Evolutionary conservation across 1,140 invertebrate species (phyloP), one percentile per base, ranked within the genome.

Genomic region (Archegozetes longisetosus): DNA sequence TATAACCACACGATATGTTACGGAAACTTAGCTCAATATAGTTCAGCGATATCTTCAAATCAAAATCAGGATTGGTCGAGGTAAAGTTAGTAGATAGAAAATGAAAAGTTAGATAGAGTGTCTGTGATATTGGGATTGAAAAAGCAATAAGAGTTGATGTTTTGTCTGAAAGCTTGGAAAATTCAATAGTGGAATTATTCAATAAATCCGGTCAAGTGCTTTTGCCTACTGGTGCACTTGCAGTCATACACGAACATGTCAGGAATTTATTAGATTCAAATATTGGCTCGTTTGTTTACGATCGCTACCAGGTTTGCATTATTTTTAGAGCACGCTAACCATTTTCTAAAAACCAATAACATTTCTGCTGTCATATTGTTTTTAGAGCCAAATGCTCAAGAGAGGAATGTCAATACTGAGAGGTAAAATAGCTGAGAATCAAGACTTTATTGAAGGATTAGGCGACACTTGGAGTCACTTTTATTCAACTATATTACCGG

Each of bases 261-360:
- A 20, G 46, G 32, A 57, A 64, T 32, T 20, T 64, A 23, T 48
- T 64, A 2, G 28, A 63, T 26, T 62, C 61, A 20, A 61, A 61
- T 48, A 55, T 60, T 17, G 61, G 61, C 14, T 48, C 58, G 9
- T 62, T 64, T 53, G 50, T 64, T 24, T 63, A 20, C 32, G 63
- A 62, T 29, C 55, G 58, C 14, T 64, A 64, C 50, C 58, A 62
- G 55, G 63, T 64, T 40, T 27, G 46, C 27, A 1, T 17, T 2
- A 17, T 26, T 53, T 1, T 53, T 32, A 14, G 29, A 55, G 3
- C 28, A 55, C 28, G 22, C 28, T 4, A n/a, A 17, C 1, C 26
- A 20, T 17, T 9, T 54, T 55, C 46, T 28, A 46, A 13, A 32
- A 28, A 49, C 24, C n/a, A 32, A 61, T 27, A 12, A 55, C 22